Conservation (phyloP, 2,888 invertebrate species). For the Perizoma affinitatum region DNA sequence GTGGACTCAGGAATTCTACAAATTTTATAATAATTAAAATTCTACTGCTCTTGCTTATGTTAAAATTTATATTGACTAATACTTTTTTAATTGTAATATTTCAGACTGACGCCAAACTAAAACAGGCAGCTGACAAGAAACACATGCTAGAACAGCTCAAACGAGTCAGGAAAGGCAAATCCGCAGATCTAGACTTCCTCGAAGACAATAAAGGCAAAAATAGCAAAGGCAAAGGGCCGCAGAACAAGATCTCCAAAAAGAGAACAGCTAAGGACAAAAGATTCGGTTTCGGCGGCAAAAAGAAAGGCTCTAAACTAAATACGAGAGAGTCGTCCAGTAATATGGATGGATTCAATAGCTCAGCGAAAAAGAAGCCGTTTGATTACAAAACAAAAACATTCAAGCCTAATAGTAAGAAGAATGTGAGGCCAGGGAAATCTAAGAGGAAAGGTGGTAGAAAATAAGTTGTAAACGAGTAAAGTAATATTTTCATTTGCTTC, state of each 20-base stretch:
- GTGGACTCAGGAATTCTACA: too few relatives aligned
- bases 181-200: slow-evolving; percentile 91
- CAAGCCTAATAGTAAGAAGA: slow-evolving; percentile 70
- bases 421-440: slow-evolving; percentile 84
- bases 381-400: slow-evolving; percentile 72
- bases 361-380: slow-evolving; percentile 64
- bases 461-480: slow-evolving; percentile 42
- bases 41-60: too few relatives aligned
- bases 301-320: slow-evolving; percentile 94
- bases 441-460: slow-evolving; percentile 70
- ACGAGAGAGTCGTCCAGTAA: slow-evolving; percentile 91
- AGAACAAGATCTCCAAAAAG: slow-evolving; percentile 70
- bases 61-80: too few relatives aligned
- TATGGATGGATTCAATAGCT: slow-evolving; percentile 84
- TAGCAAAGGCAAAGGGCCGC: slow-evolving; percentile 55
- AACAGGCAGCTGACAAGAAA: slow-evolving; percentile 95
- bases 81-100: slow-evolving; percentile 33
- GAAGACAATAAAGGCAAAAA: slow-evolving; percentile 84
- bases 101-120: slow-evolving; percentile 91
- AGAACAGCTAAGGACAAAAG: slow-evolving; percentile 91
- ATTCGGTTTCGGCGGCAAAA: slow-evolving; percentile 98
- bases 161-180: slow-evolving; percentile 94
- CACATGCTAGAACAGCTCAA: slow-evolving; percentile 96
- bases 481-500: too few relatives aligned
- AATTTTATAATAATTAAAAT: too few relatives aligned